A percentile compares a stretch with the other conserved stretches of the same genome.
These are phyloP conservation scores for Microctonus brassicae DNA, from an alignment of 2,888 invertebrate species.

Conservation along the genomic window DNA sequence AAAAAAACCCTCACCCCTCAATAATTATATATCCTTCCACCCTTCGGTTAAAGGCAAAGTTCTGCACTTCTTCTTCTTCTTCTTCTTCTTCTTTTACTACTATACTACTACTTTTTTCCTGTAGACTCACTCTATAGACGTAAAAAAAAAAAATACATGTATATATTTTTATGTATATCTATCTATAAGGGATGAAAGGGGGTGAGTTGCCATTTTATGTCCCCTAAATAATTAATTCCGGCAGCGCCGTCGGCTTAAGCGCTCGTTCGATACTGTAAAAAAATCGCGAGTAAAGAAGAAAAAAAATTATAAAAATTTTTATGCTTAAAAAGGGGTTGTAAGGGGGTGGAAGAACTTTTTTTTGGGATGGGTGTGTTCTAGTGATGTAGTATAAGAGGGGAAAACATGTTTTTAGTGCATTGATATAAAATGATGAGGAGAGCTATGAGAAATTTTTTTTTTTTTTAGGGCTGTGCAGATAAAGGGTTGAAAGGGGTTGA, in stretches of 20 bases:
- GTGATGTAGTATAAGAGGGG: too few species aligned
- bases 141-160: background rate
- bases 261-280: constrained; percentile 47
- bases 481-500: background rate
- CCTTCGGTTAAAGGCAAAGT: constrained; percentile 57
- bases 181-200: constrained; percentile 42
- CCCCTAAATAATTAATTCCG: constrained; percentile 70
- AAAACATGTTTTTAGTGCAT: too few species aligned
- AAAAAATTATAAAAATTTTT: constrained; percentile 34
- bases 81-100: constrained; percentile 19
- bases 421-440: too few species aligned
- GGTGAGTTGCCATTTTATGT: constrained; percentile 67
- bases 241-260: constrained; percentile 67
- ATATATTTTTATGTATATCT: too few species aligned
- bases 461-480: too few species aligned
- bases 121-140: constrained; percentile 16
- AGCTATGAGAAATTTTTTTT: too few species aligned
- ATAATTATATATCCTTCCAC: constrained; percentile 68
- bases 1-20: constrained; percentile 49
- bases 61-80: constrained; percentile 24
- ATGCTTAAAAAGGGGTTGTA: too few species aligned
- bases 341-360: too few species aligned
- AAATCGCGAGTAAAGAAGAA: constrained; percentile 21
- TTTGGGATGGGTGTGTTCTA: too few species aligned
- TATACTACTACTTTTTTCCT: constrained; percentile 1